phyloP scores from a whole-genome alignment of 2,113 vertebrate species.

The Hypocryptadius cinnamomeus region DNA sequence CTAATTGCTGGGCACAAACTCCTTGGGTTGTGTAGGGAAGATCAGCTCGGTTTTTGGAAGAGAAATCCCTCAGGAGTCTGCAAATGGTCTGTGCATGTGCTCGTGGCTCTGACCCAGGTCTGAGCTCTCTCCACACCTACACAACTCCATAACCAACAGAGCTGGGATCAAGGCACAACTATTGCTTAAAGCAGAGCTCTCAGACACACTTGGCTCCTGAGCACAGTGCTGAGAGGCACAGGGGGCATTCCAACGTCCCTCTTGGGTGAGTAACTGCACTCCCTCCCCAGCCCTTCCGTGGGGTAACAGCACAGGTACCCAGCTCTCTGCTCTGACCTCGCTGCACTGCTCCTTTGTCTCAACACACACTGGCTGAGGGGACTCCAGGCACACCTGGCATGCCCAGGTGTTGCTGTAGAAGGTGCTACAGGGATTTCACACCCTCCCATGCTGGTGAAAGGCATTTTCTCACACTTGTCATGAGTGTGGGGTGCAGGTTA shows the following conservation, averaged over 20 bases:
- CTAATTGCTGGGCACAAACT: neutral
- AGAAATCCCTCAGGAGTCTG: neutral
- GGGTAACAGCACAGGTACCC: neutral
- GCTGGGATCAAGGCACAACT: neutral
- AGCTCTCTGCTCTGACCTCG: neutral
- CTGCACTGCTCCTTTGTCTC: neutral
- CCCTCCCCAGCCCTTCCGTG: neutral
- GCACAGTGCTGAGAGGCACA: neutral
- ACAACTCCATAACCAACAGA: neutral
- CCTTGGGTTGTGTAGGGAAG: rapidly evolving
- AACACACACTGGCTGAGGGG: rapidly evolving
- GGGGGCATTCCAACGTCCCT: neutral
- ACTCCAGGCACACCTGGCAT: neutral
- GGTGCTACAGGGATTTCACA: neutral
- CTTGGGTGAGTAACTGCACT: neutral
- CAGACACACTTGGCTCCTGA: neutral
- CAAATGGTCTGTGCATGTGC: neutral
- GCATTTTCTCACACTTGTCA: neutral
- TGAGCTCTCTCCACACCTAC: neutral
- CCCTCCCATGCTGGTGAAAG: neutral
- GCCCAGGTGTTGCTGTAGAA: neutral
- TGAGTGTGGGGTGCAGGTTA: neutral
- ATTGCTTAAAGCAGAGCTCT: neutral
- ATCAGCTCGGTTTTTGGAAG: neutral
- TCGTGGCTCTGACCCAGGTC: neutral